Conservation (phyloP, 30 jellyfish, hydroid and myxozoan genomes). For the Clytia hemisphaerica region DNA sequence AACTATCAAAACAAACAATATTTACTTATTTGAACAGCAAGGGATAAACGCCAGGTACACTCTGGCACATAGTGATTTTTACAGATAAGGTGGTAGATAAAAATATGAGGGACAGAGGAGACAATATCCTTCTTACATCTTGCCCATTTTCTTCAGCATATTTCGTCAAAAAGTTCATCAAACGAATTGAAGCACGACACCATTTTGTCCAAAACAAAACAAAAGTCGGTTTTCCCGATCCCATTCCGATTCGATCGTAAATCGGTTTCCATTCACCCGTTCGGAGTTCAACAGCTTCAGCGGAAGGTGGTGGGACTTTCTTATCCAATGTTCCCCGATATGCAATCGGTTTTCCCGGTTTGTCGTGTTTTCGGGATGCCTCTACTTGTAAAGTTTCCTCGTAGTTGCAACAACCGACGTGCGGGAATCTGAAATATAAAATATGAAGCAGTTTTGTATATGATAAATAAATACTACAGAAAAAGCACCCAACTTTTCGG, state of each 20-base stretch:
- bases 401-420: conserved; percentile 39
- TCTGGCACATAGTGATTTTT: no score
- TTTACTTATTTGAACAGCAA: no score
- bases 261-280: conserved; percentile 48
- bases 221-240: conserved; percentile 39
- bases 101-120: neutral
- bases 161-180: conserved; percentile 18
- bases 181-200: conserved; percentile 52
- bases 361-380: conserved; percentile 25
- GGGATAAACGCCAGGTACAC: no score
- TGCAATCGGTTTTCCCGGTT: conserved; percentile 36
- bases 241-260: conserved; percentile 1
- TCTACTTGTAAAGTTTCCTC: conserved; percentile 27
- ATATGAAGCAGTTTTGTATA: no score
- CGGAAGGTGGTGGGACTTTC: conserved; percentile 30
- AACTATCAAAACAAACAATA: no score
- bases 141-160: conserved; percentile 42
- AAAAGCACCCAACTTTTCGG: no score
- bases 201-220: conserved; percentile 52
- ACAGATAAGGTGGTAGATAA: neutral
- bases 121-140: conserved; percentile 9
- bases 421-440: conserved; percentile 24
- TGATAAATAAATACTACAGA: no score
- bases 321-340: conserved; percentile 28
- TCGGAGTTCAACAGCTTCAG: conserved; percentile 32